phyloP scores from a whole-genome alignment of 2,113 vertebrate species.

The Malaclemys terrapin region DNA sequence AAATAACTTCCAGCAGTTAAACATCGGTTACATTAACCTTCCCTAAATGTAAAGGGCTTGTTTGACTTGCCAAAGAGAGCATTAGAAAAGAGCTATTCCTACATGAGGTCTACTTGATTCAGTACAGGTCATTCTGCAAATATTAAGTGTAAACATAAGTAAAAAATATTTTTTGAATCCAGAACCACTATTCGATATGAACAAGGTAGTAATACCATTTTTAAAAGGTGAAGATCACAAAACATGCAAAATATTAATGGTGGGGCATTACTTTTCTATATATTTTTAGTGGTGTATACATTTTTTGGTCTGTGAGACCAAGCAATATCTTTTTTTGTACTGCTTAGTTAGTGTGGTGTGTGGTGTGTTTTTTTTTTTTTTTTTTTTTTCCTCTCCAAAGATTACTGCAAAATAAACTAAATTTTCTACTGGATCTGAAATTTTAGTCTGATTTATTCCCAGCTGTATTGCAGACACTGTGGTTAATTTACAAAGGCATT shows the following conservation, averaged over 20 bases:
- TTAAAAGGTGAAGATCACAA: neutral
- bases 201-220: neutral
- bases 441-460: neutral
- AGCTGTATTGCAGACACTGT: neutral
- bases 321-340: neutral
- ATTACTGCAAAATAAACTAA: neutral
- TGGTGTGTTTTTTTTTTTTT: no score
- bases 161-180: neutral
- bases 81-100: neutral
- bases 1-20: slow-evolving; percentile 44
- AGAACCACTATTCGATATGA: neutral
- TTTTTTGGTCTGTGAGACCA: neutral
- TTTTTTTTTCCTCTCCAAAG: neutral
- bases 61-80: neutral
- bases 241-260: neutral
- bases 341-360: neutral
- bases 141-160: neutral
- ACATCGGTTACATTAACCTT: slow-evolving; percentile 6
- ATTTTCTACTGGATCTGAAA: neutral
- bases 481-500: neutral
- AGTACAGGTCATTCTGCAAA: neutral
- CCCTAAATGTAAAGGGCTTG: neutral
- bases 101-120: neutral
- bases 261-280: neutral
- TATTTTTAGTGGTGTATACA: neutral